These are phyloP conservation scores for Zeus faber DNA, from an alignment of 2,113 vertebrate species.

Conservation along the genomic window DNA sequence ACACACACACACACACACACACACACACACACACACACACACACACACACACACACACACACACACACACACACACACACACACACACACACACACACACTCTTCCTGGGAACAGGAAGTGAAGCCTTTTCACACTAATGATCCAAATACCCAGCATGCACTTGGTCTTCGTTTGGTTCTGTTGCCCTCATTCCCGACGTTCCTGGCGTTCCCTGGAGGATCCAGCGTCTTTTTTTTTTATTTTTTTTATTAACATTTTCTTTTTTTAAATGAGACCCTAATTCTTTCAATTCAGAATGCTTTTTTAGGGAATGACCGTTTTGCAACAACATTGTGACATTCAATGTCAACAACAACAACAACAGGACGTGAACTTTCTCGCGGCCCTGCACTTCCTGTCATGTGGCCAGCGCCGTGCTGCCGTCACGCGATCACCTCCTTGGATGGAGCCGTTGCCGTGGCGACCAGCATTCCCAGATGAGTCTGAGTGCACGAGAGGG, in stretches of 20 bases:
- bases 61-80: too few species aligned
- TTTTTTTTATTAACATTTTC: too few species aligned
- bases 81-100: too few species aligned
- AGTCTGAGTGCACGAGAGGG: slow-evolving; percentile 3
- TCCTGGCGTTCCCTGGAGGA: slow-evolving; percentile 49
- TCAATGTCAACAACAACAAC: slow-evolving; percentile 34
- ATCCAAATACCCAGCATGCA: slow-evolving; percentile 48
- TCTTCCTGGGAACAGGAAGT: slow-evolving; percentile 50
- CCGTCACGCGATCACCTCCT: slow-evolving; percentile 37
- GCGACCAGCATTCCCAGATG: slow-evolving; percentile 61
- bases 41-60: too few species aligned
- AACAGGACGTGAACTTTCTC: slow-evolving; percentile 65
- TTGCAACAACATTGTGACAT: slow-evolving; percentile 45
- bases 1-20: too few species aligned
- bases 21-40: too few species aligned
- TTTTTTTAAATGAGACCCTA: slow-evolving; percentile 20
- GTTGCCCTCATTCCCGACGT: slow-evolving; percentile 64
- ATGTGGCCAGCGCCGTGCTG: too few species aligned
- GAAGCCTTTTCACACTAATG: slow-evolving; percentile 46
- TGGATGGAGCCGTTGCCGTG: slow-evolving; percentile 52
- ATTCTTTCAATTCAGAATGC: too few species aligned
- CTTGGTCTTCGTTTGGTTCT: slow-evolving; percentile 26
- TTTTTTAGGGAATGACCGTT: slow-evolving; percentile 32
- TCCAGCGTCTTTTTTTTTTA: neutral
- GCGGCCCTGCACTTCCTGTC: slow-evolving; percentile 59